Conservation (phyloP, 2,797 vertebrate species). For the Schizothorax lantsangensis region DNA sequence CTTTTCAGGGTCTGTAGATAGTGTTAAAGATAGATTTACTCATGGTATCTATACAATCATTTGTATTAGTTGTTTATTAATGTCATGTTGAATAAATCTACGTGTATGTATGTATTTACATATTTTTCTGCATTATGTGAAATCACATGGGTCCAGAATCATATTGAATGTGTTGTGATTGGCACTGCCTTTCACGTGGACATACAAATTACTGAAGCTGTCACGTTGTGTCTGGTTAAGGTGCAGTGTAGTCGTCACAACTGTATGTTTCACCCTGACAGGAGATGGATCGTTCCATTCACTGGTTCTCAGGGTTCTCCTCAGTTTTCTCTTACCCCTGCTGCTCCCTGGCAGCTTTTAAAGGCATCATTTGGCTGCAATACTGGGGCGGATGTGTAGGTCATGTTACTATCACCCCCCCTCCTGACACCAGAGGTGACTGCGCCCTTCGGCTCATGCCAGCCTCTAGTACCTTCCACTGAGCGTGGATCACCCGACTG, state of each 20-base stretch:
- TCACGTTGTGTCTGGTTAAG: not conserved
- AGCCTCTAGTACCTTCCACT: slow-evolving; percentile 49
- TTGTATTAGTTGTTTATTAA: not conserved
- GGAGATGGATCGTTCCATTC: slow-evolving; percentile 31
- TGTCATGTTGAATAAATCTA: not conserved
- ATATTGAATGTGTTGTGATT: not conserved
- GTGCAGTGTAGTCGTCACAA: not conserved
- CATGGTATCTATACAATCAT: not conserved
- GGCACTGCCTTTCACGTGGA: not conserved
- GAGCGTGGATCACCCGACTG: slow-evolving; percentile 59
- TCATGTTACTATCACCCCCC: slow-evolving; percentile 66
- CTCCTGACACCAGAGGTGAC: slow-evolving; percentile 48
- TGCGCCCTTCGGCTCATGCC: slow-evolving; percentile 36
- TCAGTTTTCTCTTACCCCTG: slow-evolving; percentile 36
- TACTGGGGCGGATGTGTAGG: slow-evolving; percentile 65
- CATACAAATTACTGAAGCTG: not conserved
- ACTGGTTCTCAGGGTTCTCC: slow-evolving; percentile 14
- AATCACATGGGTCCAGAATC: not conserved
- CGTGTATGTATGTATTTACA: not conserved
- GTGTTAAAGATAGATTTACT: not conserved
- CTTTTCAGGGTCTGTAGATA: not conserved
- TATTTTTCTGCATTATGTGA: not conserved
- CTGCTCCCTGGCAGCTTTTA: slow-evolving; percentile 62
- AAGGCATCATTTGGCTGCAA: slow-evolving; percentile 66
- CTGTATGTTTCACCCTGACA: slow-evolving; percentile 28